Conservation (phyloP, 2,113 vertebrate species). For the Isichthys henryi region DNA sequence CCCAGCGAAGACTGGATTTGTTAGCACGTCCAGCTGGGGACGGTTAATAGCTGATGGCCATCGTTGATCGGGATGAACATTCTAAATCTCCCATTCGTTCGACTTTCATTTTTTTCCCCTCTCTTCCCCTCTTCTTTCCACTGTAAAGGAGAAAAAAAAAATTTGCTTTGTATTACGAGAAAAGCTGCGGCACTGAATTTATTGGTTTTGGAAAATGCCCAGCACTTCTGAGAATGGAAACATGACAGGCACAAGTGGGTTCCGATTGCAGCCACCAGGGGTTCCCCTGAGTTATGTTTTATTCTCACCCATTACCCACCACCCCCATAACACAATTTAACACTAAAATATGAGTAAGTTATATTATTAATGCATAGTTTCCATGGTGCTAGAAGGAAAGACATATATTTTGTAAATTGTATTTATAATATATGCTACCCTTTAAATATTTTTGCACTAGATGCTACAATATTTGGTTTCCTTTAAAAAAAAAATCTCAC, state of each 20-base stretch:
- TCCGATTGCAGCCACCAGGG: not conserved
- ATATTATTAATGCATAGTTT: not conserved
- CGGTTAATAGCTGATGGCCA: conserved; percentile 48
- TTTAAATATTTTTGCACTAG: not conserved
- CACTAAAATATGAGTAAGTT: not conserved
- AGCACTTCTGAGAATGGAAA: not conserved
- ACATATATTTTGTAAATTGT: not conserved
- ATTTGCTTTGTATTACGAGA: not conserved
- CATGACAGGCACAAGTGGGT: not conserved
- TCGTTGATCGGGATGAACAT: conserved; percentile 34
- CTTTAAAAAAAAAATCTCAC: not conserved
- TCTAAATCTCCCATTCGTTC: conserved; percentile 29
- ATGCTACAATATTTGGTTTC: not conserved
- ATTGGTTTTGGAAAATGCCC: not conserved
- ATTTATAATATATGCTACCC: not conserved
- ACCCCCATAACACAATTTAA: not conserved
- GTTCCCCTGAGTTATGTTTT: not conserved
- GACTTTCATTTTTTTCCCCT: conserved; percentile 21
- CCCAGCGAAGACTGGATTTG: conserved; percentile 17
- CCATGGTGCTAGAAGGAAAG: not conserved
- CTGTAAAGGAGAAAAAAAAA: conserved; percentile 8
- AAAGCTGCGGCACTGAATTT: not conserved
- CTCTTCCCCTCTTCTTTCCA: conserved; percentile 21
- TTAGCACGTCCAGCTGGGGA: conserved; percentile 32
- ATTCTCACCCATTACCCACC: not conserved